Conservation (phyloP, 92 coral and sea anemone species). For the Epizoanthus ramosus region DNA sequence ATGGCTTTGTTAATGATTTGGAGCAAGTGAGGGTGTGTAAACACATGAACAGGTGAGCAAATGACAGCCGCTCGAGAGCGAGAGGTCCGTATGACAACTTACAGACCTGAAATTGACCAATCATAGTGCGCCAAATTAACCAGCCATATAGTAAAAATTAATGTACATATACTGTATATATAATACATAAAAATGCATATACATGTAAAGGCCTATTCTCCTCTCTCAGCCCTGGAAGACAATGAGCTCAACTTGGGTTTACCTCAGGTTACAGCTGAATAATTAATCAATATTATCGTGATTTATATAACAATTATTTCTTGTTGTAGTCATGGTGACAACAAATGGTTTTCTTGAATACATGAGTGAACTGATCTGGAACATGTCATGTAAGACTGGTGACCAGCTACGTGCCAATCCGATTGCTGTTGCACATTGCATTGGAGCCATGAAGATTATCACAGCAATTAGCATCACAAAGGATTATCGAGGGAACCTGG, state of each 20-base stretch:
- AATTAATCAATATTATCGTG: neutral
- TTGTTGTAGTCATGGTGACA: constrained; percentile 73
- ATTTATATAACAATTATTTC: constrained; percentile 6
- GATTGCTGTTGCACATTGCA: constrained; percentile 89
- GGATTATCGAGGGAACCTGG: constrained; percentile 56
- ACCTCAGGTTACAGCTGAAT: neutral
- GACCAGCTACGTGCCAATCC: constrained; percentile 90
- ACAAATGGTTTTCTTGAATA: constrained; percentile 83
- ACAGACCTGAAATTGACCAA: too few species aligned
- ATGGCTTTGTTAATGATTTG: too few species aligned
- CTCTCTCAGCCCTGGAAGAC: neutral
- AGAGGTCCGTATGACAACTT: too few species aligned
- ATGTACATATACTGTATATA: too few species aligned
- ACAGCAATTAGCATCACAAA: constrained; percentile 83
- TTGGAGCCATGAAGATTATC: constrained; percentile 94
- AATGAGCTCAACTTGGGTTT: neutral
- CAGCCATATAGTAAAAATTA: too few species aligned
- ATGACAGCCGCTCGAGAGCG: too few species aligned
- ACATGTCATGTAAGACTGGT: constrained; percentile 76
- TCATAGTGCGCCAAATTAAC: too few species aligned
- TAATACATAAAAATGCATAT: neutral
- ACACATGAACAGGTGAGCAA: too few species aligned
- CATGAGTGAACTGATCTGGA: constrained; percentile 87
- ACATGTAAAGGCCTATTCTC: neutral
- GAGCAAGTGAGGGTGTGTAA: too few species aligned